Base-by-base conservation (phyloP, 2,113 vertebrate genomes). In the Anguilla japonica region DNA sequence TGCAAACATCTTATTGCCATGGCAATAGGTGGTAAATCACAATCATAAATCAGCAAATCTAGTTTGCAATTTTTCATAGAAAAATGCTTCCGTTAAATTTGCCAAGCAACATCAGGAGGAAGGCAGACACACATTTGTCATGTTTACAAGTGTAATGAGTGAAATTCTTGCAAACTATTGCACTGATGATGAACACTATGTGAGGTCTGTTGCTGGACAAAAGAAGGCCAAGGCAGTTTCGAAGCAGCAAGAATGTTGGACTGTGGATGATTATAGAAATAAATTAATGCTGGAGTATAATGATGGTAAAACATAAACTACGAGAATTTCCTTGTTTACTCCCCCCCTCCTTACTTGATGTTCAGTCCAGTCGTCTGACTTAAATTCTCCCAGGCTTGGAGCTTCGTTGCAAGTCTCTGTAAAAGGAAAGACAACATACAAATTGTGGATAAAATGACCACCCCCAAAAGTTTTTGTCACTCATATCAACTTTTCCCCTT, bases 371-470 rank as follows among this genome's bases (percentile, higher is more conserved):
- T 96, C 53, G 89, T 95, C 87, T 97, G 96, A 4, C 97, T 96
- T 88, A 98, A 90, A 71, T 94, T 97, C 90, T 99, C 98, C 98
- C 98, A 99, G 89, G 92, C 94, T 86, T 96, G 95, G 60, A 99
- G 91, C 89, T 96, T 98, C 78, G 92, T 93, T 63, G 93, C 87
- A 83, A 98, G 90, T 91, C 94, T 98, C 98, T 99, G 85, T 56
- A 88, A 88, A 26, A 57, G 3, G 50, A 88, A 60, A 87, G 3
- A 3, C 34, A 9, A 29, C 29, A 29, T 53, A 4, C 56, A n/a
- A 6, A 29, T 53, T n/a, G 43, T 50, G n/a, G 43, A 82, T 46
- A 34, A 53, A 46, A 29, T 82, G 13, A 29, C 11, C 5, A 80
- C 2, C 18, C 20, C 8, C 41, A 67, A 34, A 34, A 11, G 13